Conservation (phyloP, 2,797 vertebrate genomes). For the Darevskia nairensis region DNA sequence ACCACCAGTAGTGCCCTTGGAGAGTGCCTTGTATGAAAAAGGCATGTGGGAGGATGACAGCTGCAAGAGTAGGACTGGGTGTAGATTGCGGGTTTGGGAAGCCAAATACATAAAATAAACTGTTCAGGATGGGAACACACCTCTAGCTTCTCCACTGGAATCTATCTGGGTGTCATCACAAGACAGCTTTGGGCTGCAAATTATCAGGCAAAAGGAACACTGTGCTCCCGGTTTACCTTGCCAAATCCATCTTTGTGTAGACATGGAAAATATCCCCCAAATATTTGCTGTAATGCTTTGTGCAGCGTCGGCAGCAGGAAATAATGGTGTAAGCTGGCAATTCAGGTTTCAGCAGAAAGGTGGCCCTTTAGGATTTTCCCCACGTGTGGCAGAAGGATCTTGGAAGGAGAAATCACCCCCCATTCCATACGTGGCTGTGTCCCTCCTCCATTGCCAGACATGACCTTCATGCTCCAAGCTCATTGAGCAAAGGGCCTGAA, state of each 20-base stretch:
- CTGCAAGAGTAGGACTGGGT: constrained; percentile 35
- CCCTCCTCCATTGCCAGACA: not conserved
- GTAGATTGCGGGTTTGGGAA: not conserved
- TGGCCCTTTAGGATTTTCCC: not conserved
- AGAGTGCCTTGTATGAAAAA: not conserved
- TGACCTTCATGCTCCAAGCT: not conserved
- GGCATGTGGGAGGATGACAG: constrained; percentile 21
- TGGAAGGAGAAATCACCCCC: not conserved
- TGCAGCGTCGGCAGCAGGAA: not conserved
- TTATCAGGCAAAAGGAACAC: not conserved
- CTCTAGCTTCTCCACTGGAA: not conserved
- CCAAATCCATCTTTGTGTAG: not conserved
- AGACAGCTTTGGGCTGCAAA: not conserved
- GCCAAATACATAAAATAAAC: constrained; percentile 27
- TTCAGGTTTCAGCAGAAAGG: not conserved
- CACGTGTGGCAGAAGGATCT: not conserved
- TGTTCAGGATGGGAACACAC: constrained; percentile 42
- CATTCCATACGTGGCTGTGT: not conserved
- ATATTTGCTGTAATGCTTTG: not conserved
- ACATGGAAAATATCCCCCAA: not conserved
- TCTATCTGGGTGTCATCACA: not conserved
- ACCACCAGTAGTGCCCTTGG: constrained; percentile 40
- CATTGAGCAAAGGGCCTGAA: not conserved
- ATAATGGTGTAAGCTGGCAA: not conserved
- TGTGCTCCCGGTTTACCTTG: not conserved